Conservation (phyloP, 2,888 invertebrate genomes). For the Cremastinae sp. region DNA sequence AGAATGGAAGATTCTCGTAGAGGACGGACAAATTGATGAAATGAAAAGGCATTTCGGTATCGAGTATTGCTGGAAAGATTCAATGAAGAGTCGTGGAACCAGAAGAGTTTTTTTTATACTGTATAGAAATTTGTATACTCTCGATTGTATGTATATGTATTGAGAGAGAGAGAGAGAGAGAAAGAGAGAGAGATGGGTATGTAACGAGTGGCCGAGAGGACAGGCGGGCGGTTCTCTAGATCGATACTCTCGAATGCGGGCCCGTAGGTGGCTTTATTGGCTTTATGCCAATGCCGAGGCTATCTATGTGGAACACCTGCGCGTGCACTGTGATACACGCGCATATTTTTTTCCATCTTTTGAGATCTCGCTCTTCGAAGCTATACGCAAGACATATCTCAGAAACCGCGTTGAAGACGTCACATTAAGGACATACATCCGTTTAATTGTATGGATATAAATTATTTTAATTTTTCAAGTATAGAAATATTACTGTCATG, state of each 20-base stretch:
- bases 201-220: conserved; percentile 27
- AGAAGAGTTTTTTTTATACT: too few species aligned
- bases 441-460: too few species aligned
- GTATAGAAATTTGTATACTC: too few species aligned
- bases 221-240: conserved; percentile 44
- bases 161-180: too few species aligned
- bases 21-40: conserved; percentile 42
- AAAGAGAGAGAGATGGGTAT: not conserved
- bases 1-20: conserved; percentile 21
- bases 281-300: conserved; percentile 75
- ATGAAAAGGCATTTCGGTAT: conserved; percentile 52
- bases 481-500: too few species aligned
- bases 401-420: conserved; percentile 25
- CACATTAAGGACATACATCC: not conserved
- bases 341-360: conserved; percentile 16
- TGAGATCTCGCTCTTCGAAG: conserved; percentile 41
- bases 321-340: conserved; percentile 63
- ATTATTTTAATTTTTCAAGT: too few species aligned
- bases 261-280: conserved; percentile 76
- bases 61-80: conserved; percentile 57
- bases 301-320: conserved; percentile 79
- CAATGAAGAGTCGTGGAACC: conserved; percentile 61
- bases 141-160: conserved; percentile 12
- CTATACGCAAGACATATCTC: conserved; percentile 11
- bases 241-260: conserved; percentile 66